Evolutionary conservation across 2,797 vertebrate species (phyloP).

Genomic region (Loris lydekkerianus): DNA sequence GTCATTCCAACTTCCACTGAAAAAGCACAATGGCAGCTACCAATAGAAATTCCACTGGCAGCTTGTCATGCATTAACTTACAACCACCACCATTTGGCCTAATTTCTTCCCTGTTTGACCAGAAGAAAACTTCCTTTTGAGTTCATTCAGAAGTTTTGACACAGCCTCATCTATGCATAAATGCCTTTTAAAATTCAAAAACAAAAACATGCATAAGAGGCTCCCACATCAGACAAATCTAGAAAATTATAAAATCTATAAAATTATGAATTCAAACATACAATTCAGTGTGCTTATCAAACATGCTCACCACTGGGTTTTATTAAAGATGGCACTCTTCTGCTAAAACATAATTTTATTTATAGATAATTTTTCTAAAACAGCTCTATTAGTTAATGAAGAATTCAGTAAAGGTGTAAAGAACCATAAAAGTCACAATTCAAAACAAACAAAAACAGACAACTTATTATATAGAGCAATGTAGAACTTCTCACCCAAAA

Average conservation of each 20-base stretch:
- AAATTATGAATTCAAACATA: constrained; percentile 58
- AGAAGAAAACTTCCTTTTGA: not conserved
- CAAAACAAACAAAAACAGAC: constrained; percentile 49
- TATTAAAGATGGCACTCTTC: not conserved
- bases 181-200: constrained; percentile 31
- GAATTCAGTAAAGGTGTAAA: not conserved
- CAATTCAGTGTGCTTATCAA: not conserved
- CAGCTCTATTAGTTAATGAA: not conserved
- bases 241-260: not conserved
- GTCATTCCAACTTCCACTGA: not conserved
- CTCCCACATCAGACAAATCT: not conserved
- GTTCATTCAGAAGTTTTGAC: not conserved
- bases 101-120: not conserved
- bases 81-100: not conserved
- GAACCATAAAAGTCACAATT: constrained; percentile 27
- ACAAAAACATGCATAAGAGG: not conserved
- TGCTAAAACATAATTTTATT: not conserved
- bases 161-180: not conserved
- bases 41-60: not conserved
- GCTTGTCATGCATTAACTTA: not conserved
- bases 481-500: not conserved
- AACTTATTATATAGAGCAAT: constrained; percentile 13
- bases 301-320: not conserved
- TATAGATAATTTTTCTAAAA: not conserved
- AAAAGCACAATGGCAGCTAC: not conserved